Conservation (phyloP, 2,113 vertebrate genomes). For the Vanacampus margaritifer region DNA sequence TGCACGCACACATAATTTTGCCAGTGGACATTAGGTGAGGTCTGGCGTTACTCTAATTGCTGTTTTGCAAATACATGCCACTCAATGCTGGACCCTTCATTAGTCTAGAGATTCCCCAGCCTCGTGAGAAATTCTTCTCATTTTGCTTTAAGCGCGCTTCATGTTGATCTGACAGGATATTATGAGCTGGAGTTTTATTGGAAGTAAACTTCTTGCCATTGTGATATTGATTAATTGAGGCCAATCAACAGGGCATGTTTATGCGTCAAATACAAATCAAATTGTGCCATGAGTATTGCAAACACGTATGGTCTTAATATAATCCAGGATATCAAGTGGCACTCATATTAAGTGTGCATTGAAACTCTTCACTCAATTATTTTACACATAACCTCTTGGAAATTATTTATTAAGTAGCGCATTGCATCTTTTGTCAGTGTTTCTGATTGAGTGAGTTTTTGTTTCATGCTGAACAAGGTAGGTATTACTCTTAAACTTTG, state of each 20-base stretch:
- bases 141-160: conserved; percentile 18
- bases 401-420: background rate
- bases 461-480: background rate
- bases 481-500: conserved; percentile 9
- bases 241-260: conserved; percentile 9
- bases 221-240: conserved; percentile 19
- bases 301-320: background rate
- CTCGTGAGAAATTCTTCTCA: conserved; percentile 31
- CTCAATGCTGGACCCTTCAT: conserved; percentile 54
- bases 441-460: background rate
- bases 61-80: conserved; percentile 45
- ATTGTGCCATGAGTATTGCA: background rate
- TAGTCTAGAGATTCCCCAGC: conserved; percentile 39
- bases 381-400: background rate
- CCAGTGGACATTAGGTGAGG: conserved; percentile 32
- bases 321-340: background rate
- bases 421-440: background rate
- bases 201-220: conserved; percentile 6
- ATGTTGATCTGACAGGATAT: conserved; percentile 31
- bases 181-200: conserved; percentile 22
- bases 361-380: background rate
- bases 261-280: conserved; percentile 7
- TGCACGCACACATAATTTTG: conserved; percentile 21
- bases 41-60: conserved; percentile 52
- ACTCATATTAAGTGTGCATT: background rate